A percentile compares a stretch with the other conserved stretches of the same genome.
phyloP scores from a whole-genome alignment of 2,888 invertebrate species.

The Limnephilus rhombicus region DNA sequence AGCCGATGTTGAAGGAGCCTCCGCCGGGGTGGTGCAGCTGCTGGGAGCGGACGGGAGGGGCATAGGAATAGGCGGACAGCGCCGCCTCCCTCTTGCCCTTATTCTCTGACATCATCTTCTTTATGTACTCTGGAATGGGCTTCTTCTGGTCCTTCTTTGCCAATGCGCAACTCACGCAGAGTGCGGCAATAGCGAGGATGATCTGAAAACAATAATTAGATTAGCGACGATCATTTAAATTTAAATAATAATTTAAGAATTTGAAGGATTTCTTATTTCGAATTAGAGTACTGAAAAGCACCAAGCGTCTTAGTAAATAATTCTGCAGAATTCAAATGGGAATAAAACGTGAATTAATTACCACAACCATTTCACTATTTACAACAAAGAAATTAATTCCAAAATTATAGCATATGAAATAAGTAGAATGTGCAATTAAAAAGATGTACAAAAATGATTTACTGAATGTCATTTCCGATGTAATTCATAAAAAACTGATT shows the following conservation, averaged over 20 bases:
- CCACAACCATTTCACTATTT: background rate
- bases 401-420: background rate
- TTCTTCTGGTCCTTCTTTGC: constrained; percentile 56
- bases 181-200: constrained; percentile 44
- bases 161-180: constrained; percentile 44
- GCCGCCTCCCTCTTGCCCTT: constrained; percentile 65
- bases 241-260: background rate
- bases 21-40: constrained; percentile 45
- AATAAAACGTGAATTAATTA: too few species aligned
- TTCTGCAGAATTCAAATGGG: too few species aligned
- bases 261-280: background rate
- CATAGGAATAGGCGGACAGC: constrained; percentile 46
- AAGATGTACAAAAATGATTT: too few species aligned
- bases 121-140: constrained; percentile 35
- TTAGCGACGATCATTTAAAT: background rate
- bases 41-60: constrained; percentile 47
- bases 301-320: too few species aligned
- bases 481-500: background rate
- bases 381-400: background rate
- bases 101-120: constrained; percentile 53
- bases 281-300: background rate
- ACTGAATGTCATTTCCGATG: too few species aligned
- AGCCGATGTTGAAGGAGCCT: constrained; percentile 58
- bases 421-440: too few species aligned
- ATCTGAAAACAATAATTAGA: constrained; percentile 46